Conservation (phyloP, 2,113 vertebrate genomes). For the Oncorhynchus clarkii region DNA sequence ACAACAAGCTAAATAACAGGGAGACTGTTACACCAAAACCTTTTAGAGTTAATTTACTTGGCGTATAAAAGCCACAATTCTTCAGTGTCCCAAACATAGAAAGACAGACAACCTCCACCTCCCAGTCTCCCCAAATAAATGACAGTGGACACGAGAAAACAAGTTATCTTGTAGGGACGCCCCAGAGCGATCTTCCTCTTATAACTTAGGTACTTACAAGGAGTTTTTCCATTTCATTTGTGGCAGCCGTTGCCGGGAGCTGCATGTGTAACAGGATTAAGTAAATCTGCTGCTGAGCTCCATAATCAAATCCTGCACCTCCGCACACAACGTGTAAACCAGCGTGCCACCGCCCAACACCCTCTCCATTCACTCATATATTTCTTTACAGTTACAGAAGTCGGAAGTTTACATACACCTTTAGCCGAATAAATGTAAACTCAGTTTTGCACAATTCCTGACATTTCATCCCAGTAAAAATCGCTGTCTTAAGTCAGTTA, state of each 20-base stretch:
- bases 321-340: conserved; percentile 23
- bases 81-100: background rate
- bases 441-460: too few relatives aligned
- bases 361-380: conserved; percentile 44
- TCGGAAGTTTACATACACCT: too few relatives aligned
- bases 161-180: too few relatives aligned
- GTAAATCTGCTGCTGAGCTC: conserved; percentile 49
- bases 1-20: too few relatives aligned
- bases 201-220: conserved; percentile 28
- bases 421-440: too few relatives aligned
- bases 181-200: conserved; percentile 4
- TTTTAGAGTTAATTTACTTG: too few relatives aligned
- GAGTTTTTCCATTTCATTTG: conserved; percentile 17
- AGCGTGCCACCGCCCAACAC: conserved; percentile 8
- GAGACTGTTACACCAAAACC: too few relatives aligned
- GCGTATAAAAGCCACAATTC: background rate
- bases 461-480: too few relatives aligned
- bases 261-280: conserved; percentile 58
- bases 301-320: conserved; percentile 55
- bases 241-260: conserved; percentile 30
- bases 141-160: background rate
- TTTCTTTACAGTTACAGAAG: conserved; percentile 15
- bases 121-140: background rate
- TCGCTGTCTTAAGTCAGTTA: too few relatives aligned
- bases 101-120: background rate